Base-by-base conservation (phyloP, 2,888 invertebrate genomes). In the Himalopsyche anomala region DNA sequence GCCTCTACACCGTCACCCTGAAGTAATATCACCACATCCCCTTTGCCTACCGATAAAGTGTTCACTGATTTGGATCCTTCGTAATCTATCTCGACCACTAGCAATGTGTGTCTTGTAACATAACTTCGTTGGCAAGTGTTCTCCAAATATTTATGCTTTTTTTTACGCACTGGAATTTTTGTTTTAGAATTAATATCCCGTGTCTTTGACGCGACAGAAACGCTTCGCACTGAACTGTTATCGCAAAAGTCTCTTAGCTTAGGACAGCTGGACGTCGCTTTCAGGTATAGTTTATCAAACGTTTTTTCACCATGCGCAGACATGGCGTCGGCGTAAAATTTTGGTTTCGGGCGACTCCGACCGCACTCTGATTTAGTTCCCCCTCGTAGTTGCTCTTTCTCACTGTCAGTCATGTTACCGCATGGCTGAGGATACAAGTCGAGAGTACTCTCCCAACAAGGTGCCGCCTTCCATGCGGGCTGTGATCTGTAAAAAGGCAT, bases 401-500 rank as follows among this genome's bases (percentile, higher is more conserved):
- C 96, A 11, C 94, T 95, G 91, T 97, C 97, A 0, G 96, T 97
- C 92, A 96, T 95, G 91, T 97, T 97, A 19, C 96, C 96, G 88
- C 96, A 95, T 0, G 97, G 97, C 83, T 95, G 95, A 3, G 97
- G 97, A 90, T 96, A 97, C 85, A 97, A 95, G 91, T 97, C 96
- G 0, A 96, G 95, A 89, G 95, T 96, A 89, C 96, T 96, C 90
- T 97, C 97, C 96, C 97, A 97, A 90, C 96, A 96, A 0, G 95
- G 96, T 0, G 94, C 94, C 82, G 95, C 94, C 89, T 94, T 94
- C 88, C 94, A 93, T 5, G 91, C 89, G 6, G 93, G 92, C 84
- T 91, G 91, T 87, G 85, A 85, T 82, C 85, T 87, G 79, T 5
- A 85, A 84, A n/a, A 80, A 5, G 17, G 6, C 11, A 40, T 28